Base-by-base conservation (phyloP, 2,888 invertebrate genomes). In the Candidula unifasciata region DNA sequence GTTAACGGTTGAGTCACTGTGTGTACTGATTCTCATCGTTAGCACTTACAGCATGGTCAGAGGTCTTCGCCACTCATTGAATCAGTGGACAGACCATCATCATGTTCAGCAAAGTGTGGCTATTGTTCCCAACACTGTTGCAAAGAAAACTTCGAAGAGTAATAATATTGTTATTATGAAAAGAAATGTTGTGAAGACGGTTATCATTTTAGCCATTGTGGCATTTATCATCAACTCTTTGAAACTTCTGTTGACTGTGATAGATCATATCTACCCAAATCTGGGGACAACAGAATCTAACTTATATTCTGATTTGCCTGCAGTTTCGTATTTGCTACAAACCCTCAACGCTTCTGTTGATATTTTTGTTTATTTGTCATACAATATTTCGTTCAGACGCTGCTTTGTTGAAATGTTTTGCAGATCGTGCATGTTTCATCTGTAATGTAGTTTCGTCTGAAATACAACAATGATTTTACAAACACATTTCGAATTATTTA, bases 311-410 rank as follows among this genome's bases (percentile, higher is more conserved):
- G 64, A 64, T 44, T 13, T 79, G 10, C 3, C 16, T 1, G 44
- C 18, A 0, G 2, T 79, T 52, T n/a, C 18, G 0, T 79, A 13
- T 16, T 37, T 79, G 2, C 10, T 44, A 13, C 66, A 79, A 27
- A 79, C 66, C 0, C 13, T 66, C 21, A 79, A 79, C 57, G 52
- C 33, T 57, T 76, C 76, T 3, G 33, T 76, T 33, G 57, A 76
- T 18, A 57, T 76, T 2, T 76, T 76, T 76, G 76, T 76, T 24
- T 76, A 76, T n/a, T 54, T 57, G 8, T 10, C 57, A 3, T 76
- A 33, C 18, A 76, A 44, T 57, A 10, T 10, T 30, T 76, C 76
- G 3, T 76, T 76, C 33, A 54, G 57, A 76, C 73, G 52, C 27
- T 33, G 35, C 30, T 60, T 54, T 3, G 8, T 10, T 77, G 57